These are phyloP conservation scores for Alviniconcha strummeri DNA, from an alignment of 2,888 invertebrate genomes.

Conservation along the genomic window DNA sequence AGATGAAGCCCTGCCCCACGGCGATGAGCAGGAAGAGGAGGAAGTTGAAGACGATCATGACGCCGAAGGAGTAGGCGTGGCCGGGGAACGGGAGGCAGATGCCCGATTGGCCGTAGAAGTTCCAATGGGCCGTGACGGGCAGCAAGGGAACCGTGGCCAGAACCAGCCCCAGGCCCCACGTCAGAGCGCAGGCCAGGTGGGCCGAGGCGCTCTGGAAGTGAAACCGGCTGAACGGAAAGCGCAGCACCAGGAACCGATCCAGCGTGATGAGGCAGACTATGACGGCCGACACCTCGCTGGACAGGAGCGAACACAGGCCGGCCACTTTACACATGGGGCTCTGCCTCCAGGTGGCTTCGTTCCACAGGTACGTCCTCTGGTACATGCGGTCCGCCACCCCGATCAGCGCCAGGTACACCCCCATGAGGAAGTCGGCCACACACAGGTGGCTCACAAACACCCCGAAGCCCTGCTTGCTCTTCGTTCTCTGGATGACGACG, in stretches of 20 bases:
- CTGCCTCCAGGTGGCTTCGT: neutral
- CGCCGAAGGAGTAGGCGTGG: neutral
- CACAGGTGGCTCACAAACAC: constrained; percentile 11
- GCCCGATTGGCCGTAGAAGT: constrained; percentile 53
- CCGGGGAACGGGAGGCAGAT: constrained; percentile 8
- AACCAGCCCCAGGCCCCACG: constrained; percentile 1
- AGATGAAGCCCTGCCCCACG: too few relatives aligned
- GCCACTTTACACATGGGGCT: too few relatives aligned
- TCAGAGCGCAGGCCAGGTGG: constrained; percentile 7
- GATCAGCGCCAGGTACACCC: constrained; percentile 1
- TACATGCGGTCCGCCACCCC: constrained; percentile 9
- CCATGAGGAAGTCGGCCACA: constrained; percentile 5
- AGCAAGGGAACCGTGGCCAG: constrained; percentile 28
- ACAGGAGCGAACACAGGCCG: too few relatives aligned
- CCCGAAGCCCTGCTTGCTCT: neutral
- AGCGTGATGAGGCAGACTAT: too few relatives aligned
- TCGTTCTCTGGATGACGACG: neutral
- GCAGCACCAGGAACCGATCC: neutral
- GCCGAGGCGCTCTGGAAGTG: neutral
- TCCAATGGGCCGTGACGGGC: constrained; percentile 67
- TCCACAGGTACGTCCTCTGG: neutral
- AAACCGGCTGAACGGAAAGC: neutral
- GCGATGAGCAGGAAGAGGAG: too few relatives aligned
- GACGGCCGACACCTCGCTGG: too few relatives aligned
- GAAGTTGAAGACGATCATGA: neutral